phyloP scores from a whole-genome alignment of 37 sponge, comb jelly and placozoan genomes.

The Mnemiopsis leidyi region DNA sequence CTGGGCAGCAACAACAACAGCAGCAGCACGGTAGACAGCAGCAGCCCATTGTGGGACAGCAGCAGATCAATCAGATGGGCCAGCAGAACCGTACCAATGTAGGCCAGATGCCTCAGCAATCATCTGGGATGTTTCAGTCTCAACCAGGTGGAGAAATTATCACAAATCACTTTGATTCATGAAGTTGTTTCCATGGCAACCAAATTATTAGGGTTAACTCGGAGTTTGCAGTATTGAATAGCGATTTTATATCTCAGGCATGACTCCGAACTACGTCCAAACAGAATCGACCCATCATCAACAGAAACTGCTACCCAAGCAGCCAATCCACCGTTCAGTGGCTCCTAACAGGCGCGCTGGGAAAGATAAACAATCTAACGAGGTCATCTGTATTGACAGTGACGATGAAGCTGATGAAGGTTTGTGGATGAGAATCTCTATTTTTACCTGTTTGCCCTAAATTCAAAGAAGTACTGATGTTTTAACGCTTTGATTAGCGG shows the following conservation, averaged over 20 bases:
- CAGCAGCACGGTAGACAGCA: neutral
- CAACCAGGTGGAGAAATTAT: neutral
- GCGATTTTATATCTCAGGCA: neutral
- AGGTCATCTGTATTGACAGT: constrained; percentile 47
- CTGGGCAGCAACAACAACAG: neutral
- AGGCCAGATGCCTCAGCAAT: neutral
- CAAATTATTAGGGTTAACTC: no score
- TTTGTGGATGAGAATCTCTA: no score
- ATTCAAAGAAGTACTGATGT: no score
- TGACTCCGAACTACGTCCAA: neutral
- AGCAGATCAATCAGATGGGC: neutral
- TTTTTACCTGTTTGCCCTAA: no score
- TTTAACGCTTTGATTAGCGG: no score
- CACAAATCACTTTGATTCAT: no score
- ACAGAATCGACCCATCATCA: neutral
- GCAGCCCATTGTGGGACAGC: neutral
- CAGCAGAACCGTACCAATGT: no score
- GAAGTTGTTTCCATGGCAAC: no score
- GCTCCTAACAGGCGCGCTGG: neutral
- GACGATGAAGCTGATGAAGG: neutral
- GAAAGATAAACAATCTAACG: neutral
- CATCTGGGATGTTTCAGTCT: neutral
- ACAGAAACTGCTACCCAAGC: neutral
- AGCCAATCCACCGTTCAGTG: neutral
- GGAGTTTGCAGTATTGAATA: no score